Percentiles rank a stretch among this genome's conserved stretches.
These are phyloP conservation scores for Perizoma affinitatum DNA, from an alignment of 2,888 invertebrate genomes.

Conservation along the genomic window DNA sequence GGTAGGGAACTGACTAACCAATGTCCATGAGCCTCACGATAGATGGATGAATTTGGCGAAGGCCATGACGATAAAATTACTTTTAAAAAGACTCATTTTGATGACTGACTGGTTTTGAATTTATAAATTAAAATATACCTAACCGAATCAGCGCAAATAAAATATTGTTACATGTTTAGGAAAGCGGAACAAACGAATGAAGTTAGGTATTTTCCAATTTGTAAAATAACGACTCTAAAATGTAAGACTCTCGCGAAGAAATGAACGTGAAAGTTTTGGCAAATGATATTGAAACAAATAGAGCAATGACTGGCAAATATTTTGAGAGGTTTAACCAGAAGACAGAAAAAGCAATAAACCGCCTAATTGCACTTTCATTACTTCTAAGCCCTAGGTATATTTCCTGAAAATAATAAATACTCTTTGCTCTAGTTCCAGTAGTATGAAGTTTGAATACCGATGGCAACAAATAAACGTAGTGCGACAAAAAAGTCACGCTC, in stretches of 20 bases:
- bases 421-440: constrained; percentile 10
- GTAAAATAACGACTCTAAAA: constrained; percentile 39
- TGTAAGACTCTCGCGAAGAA: constrained; percentile 23
- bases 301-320: constrained; percentile 16
- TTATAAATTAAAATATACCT: background rate
- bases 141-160: background rate
- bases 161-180: constrained; percentile 52
- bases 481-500: constrained; percentile 57
- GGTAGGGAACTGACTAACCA: too few relatives aligned
- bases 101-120: too few relatives aligned
- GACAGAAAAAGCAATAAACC: too few relatives aligned
- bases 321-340: background rate
- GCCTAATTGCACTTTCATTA: too few relatives aligned
- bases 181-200: constrained; percentile 65
- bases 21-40: too few relatives aligned
- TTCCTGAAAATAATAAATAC: constrained; percentile 1
- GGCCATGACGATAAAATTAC: too few relatives aligned
- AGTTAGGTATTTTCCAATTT: constrained; percentile 46
- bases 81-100: too few relatives aligned
- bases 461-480: constrained; percentile 42
- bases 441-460: constrained; percentile 12
- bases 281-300: constrained; percentile 26
- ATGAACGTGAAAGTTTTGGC: constrained; percentile 24
- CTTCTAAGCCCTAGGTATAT: too few relatives aligned
- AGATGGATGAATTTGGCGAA: too few relatives aligned